These are phyloP conservation scores for Acromyrmex charruanus DNA, from an alignment of 1,140 invertebrate species.

Conservation along the genomic window DNA sequence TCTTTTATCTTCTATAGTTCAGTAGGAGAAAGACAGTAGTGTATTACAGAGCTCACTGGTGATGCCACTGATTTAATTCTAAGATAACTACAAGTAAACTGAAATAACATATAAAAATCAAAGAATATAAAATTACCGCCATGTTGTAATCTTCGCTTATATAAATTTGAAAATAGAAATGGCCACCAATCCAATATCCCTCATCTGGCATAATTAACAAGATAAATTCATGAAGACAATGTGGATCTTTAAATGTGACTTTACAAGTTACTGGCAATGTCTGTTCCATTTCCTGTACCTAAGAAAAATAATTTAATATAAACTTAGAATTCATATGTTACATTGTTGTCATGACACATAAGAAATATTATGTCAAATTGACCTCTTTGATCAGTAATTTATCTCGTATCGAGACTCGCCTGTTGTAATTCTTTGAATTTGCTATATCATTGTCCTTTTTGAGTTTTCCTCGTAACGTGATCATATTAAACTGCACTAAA, in stretches of 20 bases:
- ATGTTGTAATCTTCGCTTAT: constrained; percentile 98
- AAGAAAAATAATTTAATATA: constrained; percentile 57
- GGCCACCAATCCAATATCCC: constrained; percentile 95
- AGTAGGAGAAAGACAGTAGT: no score
- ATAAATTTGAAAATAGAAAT: constrained; percentile 94
- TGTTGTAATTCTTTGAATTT: constrained; percentile 84
- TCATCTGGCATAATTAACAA: constrained; percentile 94
- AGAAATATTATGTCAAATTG: constrained; percentile 61
- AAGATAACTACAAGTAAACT: not conserved
- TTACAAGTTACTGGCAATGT: constrained; percentile 93
- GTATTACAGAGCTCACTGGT: no score
- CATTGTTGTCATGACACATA: constrained; percentile 8
- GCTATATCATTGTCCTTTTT: constrained; percentile 89
- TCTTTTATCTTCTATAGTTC: no score
- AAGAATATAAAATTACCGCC: constrained; percentile 88
- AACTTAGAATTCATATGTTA: constrained; percentile 27
- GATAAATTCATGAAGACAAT: constrained; percentile 93
- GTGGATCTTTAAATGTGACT: constrained; percentile 93
- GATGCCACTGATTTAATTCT: not conserved
- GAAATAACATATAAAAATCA: constrained; percentile 27
- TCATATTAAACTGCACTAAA: constrained; percentile 87
- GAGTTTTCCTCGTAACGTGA: constrained; percentile 93
- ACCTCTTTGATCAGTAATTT: constrained; percentile 94
- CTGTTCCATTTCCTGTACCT: constrained; percentile 96
- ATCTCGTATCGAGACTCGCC: constrained; percentile 93